These are phyloP conservation scores for Latrodectus hesperus DNA, from an alignment of 2,888 invertebrate genomes.

Conservation along the genomic window DNA sequence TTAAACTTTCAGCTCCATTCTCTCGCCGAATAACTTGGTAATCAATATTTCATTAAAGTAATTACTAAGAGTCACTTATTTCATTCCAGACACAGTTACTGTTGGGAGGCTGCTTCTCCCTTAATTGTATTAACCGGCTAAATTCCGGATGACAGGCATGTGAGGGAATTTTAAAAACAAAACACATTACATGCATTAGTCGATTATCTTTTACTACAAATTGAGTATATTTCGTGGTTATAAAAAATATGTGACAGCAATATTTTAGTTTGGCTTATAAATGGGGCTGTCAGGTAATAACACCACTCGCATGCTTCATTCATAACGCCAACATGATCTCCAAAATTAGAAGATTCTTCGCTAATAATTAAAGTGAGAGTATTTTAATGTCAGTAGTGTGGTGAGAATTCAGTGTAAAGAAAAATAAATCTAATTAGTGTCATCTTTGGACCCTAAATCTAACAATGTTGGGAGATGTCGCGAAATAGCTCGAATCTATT, in stretches of 20 bases:
- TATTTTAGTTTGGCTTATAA: conserved; percentile 38
- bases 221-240: not conserved
- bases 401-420: too few relatives aligned
- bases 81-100: too few relatives aligned
- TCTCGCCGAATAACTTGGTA: too few relatives aligned
- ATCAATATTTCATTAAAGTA: too few relatives aligned
- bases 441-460: too few relatives aligned
- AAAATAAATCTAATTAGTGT: too few relatives aligned
- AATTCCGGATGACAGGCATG: not conserved
- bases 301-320: conserved; percentile 43
- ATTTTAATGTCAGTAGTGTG: conserved; percentile 35
- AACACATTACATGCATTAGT: conserved; percentile 1
- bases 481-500: too few relatives aligned
- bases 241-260: not conserved
- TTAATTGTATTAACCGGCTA: too few relatives aligned
- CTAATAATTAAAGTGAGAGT: conserved; percentile 65
- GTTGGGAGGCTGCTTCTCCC: too few relatives aligned
- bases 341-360: conserved; percentile 36
- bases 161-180: not conserved
- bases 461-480: too few relatives aligned
- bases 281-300: conserved; percentile 37
- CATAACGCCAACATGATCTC: conserved; percentile 24
- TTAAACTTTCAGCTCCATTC: too few relatives aligned
- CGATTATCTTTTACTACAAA: conserved; percentile 32
- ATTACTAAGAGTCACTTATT: too few relatives aligned